A percentile compares a stretch with the other conserved stretches of the same genome.
Conservation (phyloP, 2,113 vertebrate genomes). For the Anas platyrhynchos region DNA sequence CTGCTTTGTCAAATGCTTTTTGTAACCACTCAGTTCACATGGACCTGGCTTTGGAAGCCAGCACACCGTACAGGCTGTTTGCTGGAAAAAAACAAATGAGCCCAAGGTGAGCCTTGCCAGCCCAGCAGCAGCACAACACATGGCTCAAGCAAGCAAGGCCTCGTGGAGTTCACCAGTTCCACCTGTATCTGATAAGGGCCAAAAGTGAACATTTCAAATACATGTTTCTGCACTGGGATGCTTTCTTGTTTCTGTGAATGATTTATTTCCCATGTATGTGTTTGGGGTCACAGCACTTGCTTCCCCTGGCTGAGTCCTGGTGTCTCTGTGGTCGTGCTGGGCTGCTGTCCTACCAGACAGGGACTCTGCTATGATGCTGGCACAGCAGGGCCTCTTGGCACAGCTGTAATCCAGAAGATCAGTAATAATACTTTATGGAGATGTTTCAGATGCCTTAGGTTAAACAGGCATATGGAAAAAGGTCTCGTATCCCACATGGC, state of each 20-base stretch:
- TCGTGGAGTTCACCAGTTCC: neutral
- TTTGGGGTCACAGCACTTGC: conserved; percentile 51
- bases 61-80: neutral
- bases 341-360: neutral
- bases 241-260: conserved; percentile 31
- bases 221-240: neutral
- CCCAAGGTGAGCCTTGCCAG: neutral
- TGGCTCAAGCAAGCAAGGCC: neutral
- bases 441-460: conserved; percentile 24
- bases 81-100: neutral
- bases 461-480: conserved; percentile 19
- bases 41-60: neutral
- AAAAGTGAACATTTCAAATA: neutral
- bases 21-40: neutral
- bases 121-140: neutral
- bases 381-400: neutral
- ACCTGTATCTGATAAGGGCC: neutral
- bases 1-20: neutral
- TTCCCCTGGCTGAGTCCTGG: conserved; percentile 10
- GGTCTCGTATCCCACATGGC: neutral
- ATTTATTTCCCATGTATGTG: conserved; percentile 50
- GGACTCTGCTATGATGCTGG: neutral
- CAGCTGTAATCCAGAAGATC: neutral
- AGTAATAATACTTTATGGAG: conserved; percentile 31
- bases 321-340: conserved; percentile 18